Evolutionary conservation across 2,888 invertebrate genomes (phyloP).

Genomic region (Rotaria socialis): DNA sequence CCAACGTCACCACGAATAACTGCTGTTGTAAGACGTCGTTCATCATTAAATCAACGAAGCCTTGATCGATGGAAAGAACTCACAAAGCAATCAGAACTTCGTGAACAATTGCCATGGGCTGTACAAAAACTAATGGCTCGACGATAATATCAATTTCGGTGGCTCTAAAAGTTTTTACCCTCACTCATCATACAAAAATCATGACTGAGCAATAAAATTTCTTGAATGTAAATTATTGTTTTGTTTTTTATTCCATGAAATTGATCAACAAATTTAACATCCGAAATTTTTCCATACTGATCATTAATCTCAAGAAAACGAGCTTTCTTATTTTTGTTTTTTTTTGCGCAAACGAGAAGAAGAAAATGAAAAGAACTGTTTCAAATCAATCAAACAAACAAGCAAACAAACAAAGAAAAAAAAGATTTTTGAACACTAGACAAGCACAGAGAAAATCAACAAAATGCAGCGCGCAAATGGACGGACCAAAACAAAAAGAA

Average conservation of each 20-base stretch:
- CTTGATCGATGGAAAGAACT: not conserved
- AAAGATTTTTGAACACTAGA: not conserved
- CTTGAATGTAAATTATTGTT: no score
- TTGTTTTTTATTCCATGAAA: not conserved
- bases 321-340: not conserved
- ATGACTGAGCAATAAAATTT: no score
- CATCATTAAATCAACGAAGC: not conserved
- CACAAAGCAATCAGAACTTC: not conserved
- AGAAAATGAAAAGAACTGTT: not conserved
- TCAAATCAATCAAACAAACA: conserved; percentile 9
- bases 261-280: not conserved
- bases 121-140: not conserved
- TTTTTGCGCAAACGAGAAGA: not conserved
- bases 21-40: not conserved
- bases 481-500: not conserved
- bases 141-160: not conserved
- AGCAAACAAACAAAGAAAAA: no score
- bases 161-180: no score
- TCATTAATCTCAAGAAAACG: not conserved
- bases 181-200: no score
- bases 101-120: not conserved
- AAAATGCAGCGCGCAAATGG: conserved; percentile 27
- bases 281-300: not conserved
- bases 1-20: not conserved
- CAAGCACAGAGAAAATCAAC: conserved; percentile 15